Conservation (phyloP, 2,797 vertebrate species). For the Tokudaia tokunoshimensis region DNA sequence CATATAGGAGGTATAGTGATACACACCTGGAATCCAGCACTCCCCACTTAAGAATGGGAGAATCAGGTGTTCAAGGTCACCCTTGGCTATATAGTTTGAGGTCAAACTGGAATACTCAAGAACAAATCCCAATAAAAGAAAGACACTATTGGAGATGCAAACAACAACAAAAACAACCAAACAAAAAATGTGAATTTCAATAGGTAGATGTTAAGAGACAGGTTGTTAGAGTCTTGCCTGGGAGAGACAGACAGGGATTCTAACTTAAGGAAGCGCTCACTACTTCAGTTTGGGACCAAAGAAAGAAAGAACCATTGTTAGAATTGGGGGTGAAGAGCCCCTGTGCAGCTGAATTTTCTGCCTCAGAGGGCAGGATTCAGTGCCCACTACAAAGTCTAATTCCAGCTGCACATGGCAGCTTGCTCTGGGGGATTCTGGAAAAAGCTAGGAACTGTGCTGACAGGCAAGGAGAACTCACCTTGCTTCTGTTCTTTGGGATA, state of each 20-base stretch:
- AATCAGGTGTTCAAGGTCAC: not conserved
- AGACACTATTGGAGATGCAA: not conserved
- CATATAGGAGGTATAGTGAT: not conserved
- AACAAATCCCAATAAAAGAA: not conserved
- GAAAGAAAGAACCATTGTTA: not conserved
- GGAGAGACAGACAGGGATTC: accelerated
- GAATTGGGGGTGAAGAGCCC: not conserved
- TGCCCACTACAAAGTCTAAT: not conserved
- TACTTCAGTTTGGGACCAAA: not conserved
- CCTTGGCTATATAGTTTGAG: not conserved
- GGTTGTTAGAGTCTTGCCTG: accelerated
- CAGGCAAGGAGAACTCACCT: not conserved
- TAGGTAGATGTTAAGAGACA: not conserved
- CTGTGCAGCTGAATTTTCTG: not conserved
- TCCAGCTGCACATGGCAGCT: not conserved
- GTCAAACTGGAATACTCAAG: not conserved
- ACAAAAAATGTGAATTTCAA: not conserved
- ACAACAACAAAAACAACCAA: not conserved
- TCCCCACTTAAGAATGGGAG: accelerated
- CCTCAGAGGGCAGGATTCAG: not conserved
- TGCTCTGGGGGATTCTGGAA: not conserved
- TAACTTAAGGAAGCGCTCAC: not conserved
- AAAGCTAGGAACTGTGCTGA: not conserved
- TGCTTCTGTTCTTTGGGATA: not conserved
- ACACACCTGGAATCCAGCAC: not conserved